Evolutionary conservation across 2,888 invertebrate genomes (phyloP).

Genomic region (Perizoma affinitatum): DNA sequence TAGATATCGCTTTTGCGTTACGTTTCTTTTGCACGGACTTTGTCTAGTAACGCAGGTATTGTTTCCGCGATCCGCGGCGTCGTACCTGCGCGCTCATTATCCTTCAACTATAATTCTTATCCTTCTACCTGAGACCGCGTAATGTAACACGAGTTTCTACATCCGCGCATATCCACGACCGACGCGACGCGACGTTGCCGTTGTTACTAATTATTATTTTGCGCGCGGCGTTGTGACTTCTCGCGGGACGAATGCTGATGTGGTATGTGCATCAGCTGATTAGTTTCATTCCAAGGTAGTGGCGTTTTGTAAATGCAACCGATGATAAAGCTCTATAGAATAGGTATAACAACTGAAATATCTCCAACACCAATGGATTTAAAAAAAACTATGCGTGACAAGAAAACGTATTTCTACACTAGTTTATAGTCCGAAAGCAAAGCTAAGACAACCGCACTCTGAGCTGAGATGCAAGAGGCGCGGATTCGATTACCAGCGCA

Average conservation of each 20-base stretch:
- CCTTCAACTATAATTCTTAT: slow-evolving; percentile 43
- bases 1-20: no score
- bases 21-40: no score
- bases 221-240: slow-evolving; percentile 23
- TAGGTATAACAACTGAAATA: no score
- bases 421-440: no score
- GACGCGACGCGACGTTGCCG: slow-evolving; percentile 20
- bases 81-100: slow-evolving; percentile 63
- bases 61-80: slow-evolving; percentile 45
- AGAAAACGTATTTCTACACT: no score
- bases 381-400: no score
- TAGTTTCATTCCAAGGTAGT: slow-evolving; percentile 13
- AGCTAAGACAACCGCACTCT: no score
- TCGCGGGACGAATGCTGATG: slow-evolving; percentile 26
- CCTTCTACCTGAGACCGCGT: slow-evolving; percentile 46
- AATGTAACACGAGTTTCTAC: slow-evolving; percentile 4
- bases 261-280: slow-evolving; percentile 15
- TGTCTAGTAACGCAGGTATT: slow-evolving; percentile 27
- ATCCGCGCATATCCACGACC: slow-evolving; percentile 7
- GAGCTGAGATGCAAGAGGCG: no score
- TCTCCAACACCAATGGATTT: no score
- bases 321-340: no score
- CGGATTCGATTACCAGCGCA: no score
- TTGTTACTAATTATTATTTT: slow-evolving; percentile 15
- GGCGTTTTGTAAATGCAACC: background rate